Conservation (phyloP, 1,140 invertebrate species). For the Trichoplusia ni region DNA sequence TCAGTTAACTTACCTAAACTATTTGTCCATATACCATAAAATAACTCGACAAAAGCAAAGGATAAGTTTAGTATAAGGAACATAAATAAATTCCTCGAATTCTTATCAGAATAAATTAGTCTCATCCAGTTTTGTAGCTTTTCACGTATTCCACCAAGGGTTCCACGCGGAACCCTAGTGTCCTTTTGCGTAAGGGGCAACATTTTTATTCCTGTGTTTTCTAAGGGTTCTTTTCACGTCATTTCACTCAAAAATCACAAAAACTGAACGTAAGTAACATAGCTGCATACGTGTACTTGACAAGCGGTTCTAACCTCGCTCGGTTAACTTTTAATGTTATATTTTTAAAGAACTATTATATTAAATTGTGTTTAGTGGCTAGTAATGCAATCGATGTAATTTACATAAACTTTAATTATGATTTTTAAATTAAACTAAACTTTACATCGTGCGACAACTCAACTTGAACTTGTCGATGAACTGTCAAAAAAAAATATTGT, state of each 20-base stretch:
- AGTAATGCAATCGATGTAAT: conserved; percentile 41
- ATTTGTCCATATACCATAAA: conserved; percentile 98
- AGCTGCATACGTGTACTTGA: conserved; percentile 78
- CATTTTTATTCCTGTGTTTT: conserved; percentile 80
- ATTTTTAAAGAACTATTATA: not conserved
- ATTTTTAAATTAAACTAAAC: conserved; percentile 46
- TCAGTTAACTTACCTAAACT: conserved; percentile 86
- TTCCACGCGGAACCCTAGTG: conserved; percentile 79
- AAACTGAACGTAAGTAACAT: conserved; percentile 46
- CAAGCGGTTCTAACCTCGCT: conserved; percentile 66
- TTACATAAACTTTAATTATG: conserved; percentile 48
- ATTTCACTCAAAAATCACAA: conserved; percentile 64
- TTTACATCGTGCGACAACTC: conserved; percentile 45
- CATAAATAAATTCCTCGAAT: conserved; percentile 96
- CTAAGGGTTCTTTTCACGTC: conserved; percentile 57
- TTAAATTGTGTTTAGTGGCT: not conserved
- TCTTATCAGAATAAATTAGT: conserved; percentile 95
- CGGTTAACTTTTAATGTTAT: conserved; percentile 1
- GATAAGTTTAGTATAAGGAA: conserved; percentile 96
- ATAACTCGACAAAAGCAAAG: conserved; percentile 97
- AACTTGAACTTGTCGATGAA: conserved; percentile 32
- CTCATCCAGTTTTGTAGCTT: conserved; percentile 90
- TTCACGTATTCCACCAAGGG: conserved; percentile 85
- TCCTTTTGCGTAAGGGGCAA: conserved; percentile 90
- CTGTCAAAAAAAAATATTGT: conserved; percentile 29